A percentile compares a stretch with the other conserved stretches of the same genome.
phyloP scores from a whole-genome alignment of 2,113 vertebrate genomes.

The Donacobius atricapilla region DNA sequence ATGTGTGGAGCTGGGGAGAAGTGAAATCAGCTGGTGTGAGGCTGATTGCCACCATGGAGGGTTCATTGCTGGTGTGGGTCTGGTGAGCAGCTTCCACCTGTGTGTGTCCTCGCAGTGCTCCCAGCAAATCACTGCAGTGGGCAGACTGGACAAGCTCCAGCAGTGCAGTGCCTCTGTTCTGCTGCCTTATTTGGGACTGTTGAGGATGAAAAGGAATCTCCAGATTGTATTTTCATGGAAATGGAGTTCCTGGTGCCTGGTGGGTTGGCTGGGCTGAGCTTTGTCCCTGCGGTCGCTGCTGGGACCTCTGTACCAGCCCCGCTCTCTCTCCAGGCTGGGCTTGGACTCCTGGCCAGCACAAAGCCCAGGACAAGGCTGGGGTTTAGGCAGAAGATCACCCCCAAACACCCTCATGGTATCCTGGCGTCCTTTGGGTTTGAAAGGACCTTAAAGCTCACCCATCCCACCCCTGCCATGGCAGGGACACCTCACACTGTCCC shows the following conservation, averaged over 20 bases:
- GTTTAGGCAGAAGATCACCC: background rate
- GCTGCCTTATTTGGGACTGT: background rate
- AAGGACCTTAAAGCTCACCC: background rate
- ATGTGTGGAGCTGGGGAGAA: background rate
- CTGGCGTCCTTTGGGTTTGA: background rate
- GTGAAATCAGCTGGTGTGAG: background rate
- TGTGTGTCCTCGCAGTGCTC: background rate
- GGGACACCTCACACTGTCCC: background rate
- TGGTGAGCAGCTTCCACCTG: background rate
- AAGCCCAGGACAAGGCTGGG: background rate
- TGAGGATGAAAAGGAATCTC: background rate
- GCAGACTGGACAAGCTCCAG: background rate
- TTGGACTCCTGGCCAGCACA: background rate
- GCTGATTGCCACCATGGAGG: background rate
- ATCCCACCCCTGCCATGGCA: background rate
- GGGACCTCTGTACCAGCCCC: background rate
- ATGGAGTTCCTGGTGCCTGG: background rate
- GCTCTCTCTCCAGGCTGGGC: background rate
- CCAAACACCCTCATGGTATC: background rate
- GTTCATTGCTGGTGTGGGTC: background rate
- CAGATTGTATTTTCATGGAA: background rate
- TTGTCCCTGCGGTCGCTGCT: background rate
- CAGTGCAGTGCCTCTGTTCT: background rate
- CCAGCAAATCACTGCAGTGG: background rate
- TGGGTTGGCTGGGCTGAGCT: background rate